Percentiles rank a stretch among this genome's conserved stretches.
phyloP scores from a whole-genome alignment of 2,113 vertebrate species.

The Apodemus sylvaticus region DNA sequence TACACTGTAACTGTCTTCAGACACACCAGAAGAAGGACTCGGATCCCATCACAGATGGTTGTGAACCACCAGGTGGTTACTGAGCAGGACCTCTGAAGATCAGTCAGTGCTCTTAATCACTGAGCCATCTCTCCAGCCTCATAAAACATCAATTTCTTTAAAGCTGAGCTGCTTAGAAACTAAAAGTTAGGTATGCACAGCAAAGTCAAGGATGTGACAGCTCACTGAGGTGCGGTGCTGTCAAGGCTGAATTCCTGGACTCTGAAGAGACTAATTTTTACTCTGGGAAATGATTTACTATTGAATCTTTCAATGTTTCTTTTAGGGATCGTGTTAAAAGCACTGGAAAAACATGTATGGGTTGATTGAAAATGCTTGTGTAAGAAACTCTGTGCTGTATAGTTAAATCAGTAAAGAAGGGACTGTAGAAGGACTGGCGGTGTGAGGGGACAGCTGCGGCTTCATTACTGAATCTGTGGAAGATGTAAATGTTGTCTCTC shows the following conservation, averaged over 20 bases:
- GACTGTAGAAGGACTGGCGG: not conserved
- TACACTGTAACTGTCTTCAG: too few relatives aligned
- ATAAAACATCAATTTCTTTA: slow-evolving; percentile 41
- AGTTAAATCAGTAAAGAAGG: slow-evolving; percentile 6
- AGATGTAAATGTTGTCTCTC: slow-evolving; percentile 28
- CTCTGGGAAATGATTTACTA: slow-evolving; percentile 30
- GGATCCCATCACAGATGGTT: too few relatives aligned
- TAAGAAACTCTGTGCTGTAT: slow-evolving; percentile 19
- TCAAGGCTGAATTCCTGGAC: slow-evolving; percentile 33
- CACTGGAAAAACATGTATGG: slow-evolving; percentile 8
- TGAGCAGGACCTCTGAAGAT: too few relatives aligned
- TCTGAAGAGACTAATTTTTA: slow-evolving; percentile 22
- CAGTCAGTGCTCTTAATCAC: too few relatives aligned
- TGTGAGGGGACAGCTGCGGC: not conserved
- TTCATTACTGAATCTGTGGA: slow-evolving; percentile 46
- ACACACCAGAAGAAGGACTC: too few relatives aligned
- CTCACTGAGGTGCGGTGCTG: not conserved
- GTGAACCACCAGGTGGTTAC: too few relatives aligned
- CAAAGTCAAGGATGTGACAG: not conserved
- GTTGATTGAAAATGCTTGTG: slow-evolving; percentile 30
- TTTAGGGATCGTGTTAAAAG: slow-evolving; percentile 42
- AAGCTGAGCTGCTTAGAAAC: slow-evolving; percentile 36
- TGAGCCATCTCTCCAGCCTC: not conserved
- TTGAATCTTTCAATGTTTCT: not conserved
- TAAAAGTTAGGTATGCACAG: slow-evolving; percentile 23